Conservation (phyloP, 2,888 invertebrate genomes). For the Andrena flavipes region DNA sequence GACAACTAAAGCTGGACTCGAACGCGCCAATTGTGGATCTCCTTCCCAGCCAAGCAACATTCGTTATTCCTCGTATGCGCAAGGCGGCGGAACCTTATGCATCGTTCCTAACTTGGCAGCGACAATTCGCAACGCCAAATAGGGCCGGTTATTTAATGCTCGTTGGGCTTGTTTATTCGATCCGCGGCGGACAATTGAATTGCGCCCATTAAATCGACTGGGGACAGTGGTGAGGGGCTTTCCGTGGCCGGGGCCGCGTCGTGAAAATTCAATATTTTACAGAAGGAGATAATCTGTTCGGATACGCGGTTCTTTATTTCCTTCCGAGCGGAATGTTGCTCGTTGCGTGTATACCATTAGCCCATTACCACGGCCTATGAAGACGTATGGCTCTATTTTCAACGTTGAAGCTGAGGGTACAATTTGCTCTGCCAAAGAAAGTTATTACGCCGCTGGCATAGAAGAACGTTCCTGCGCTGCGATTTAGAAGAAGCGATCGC, state of each 20-base stretch:
- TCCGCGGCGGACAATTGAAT: slow-evolving; percentile 51
- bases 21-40: slow-evolving; percentile 27
- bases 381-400: slow-evolving; percentile 61
- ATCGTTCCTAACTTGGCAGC: slow-evolving; percentile 44
- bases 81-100: slow-evolving; percentile 36
- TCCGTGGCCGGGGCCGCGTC: slow-evolving; percentile 26
- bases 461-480: slow-evolving; percentile 18
- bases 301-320: slow-evolving; percentile 48
- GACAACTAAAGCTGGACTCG: background rate
- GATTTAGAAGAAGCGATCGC: slow-evolving; percentile 6
- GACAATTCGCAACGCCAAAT: slow-evolving; percentile 60
- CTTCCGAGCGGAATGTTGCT: slow-evolving; percentile 32
- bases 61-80: slow-evolving; percentile 50
- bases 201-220: slow-evolving; percentile 55
- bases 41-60: slow-evolving; percentile 34
- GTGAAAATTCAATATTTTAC: slow-evolving; percentile 58
- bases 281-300: slow-evolving; percentile 53
- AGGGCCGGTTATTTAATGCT: slow-evolving; percentile 60
- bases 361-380: slow-evolving; percentile 55
- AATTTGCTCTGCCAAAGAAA: slow-evolving; percentile 57
- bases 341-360: slow-evolving; percentile 51
- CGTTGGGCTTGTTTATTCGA: slow-evolving; percentile 59
- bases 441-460: slow-evolving; percentile 34
- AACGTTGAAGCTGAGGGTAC: slow-evolving; percentile 51
- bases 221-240: slow-evolving; percentile 16